phyloP scores from a whole-genome alignment of 2,888 invertebrate genomes.

The Clunio marinus region DNA sequence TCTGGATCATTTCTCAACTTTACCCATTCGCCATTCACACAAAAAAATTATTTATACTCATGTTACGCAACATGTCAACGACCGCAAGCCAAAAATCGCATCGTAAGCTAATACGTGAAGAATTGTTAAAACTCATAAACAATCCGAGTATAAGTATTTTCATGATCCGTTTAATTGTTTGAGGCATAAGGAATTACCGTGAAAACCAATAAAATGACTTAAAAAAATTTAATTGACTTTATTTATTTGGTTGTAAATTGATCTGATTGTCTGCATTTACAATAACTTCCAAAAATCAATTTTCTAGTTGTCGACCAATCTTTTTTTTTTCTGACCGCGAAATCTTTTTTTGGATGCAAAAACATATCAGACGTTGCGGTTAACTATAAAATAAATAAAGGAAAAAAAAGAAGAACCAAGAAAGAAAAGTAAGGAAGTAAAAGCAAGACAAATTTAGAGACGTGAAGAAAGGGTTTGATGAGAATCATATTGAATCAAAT shows the following conservation, averaged over 20 bases:
- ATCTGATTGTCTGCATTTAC: neutral
- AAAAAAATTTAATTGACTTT: too few species aligned
- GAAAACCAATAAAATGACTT: neutral
- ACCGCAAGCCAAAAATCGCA: neutral
- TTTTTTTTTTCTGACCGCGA: neutral
- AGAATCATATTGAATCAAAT: neutral
- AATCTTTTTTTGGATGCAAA: neutral
- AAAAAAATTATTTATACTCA: too few species aligned
- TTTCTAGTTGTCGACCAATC: neutral
- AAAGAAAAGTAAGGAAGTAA: constrained; percentile 19
- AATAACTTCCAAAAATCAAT: constrained; percentile 2
- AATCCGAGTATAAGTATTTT: neutral
- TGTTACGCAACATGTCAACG: neutral
- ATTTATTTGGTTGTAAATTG: neutral
- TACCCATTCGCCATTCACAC: too few species aligned
- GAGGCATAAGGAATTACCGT: neutral
- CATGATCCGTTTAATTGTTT: too few species aligned
- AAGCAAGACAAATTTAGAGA: constrained; percentile 4
- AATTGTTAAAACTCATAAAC: neutral
- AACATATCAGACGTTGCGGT: too few species aligned
- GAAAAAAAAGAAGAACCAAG: neutral
- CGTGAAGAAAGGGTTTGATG: neutral
- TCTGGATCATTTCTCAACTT: too few species aligned
- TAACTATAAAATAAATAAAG: too few species aligned
- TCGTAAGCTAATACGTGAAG: neutral